phyloP scores from a whole-genome alignment of 2,113 vertebrate genomes.

The Maccullochella peelii region DNA sequence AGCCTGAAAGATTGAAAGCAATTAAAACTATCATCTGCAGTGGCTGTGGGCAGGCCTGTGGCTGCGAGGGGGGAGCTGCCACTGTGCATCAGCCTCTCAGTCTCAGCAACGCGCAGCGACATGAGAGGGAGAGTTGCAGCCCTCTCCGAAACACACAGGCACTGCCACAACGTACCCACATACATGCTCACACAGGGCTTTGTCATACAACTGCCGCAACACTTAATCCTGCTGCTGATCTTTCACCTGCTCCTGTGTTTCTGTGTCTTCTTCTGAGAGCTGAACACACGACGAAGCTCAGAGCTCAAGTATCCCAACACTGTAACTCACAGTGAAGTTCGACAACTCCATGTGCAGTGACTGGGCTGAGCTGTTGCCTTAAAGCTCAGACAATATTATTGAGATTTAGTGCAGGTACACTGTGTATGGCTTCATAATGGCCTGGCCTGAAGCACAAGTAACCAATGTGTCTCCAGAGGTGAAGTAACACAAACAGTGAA shows the following conservation, averaged over 20 bases:
- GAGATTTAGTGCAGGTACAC: slow-evolving; percentile 9
- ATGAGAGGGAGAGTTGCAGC: slow-evolving; percentile 74
- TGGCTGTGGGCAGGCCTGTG: slow-evolving; percentile 87
- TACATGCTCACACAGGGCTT: slow-evolving; percentile 35
- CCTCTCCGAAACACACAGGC: slow-evolving; percentile 61
- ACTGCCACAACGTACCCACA: slow-evolving; percentile 50
- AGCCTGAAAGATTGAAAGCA: slow-evolving; percentile 91
- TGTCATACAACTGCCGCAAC: slow-evolving; percentile 47
- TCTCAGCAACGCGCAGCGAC: slow-evolving; percentile 78
- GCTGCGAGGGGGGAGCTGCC: slow-evolving; percentile 87
- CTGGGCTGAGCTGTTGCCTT: background rate
- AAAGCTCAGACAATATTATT: background rate
- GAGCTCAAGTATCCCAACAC: background rate
- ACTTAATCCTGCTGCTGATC: slow-evolving; percentile 46
- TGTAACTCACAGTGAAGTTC: background rate
- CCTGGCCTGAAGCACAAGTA: slow-evolving; percentile 54
- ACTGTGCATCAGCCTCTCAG: slow-evolving; percentile 85
- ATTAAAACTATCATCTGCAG: slow-evolving; percentile 92
- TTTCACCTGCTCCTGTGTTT: slow-evolving; percentile 46
- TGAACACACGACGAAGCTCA: background rate
- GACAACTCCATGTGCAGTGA: background rate
- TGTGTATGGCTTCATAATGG: slow-evolving; percentile 43
- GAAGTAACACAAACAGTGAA: slow-evolving; percentile 36
- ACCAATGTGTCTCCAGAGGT: slow-evolving; percentile 51
- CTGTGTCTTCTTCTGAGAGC: slow-evolving; percentile 23